Percentiles rank a stretch among this genome's conserved stretches.
These are phyloP conservation scores for Aleiodes sp. DNA, from an alignment of 1,140 invertebrate species.

Conservation along the genomic window DNA sequence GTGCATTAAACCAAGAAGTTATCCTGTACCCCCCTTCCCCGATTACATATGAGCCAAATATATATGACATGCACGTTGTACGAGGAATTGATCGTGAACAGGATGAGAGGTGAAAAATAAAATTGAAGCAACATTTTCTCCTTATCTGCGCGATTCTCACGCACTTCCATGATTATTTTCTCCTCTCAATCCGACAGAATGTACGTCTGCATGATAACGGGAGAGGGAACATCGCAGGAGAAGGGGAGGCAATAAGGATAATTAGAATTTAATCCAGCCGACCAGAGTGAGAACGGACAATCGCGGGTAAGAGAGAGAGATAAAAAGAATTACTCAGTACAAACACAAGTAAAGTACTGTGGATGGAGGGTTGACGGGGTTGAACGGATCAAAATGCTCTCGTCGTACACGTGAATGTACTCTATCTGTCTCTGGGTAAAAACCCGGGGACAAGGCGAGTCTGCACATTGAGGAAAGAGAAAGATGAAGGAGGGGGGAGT, in stretches of 20 bases:
- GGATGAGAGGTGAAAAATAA: neutral
- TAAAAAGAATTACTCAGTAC: slow-evolving; percentile 4
- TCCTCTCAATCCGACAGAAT: neutral
- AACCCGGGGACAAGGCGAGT: slow-evolving; percentile 58
- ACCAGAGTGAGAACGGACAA: neutral
- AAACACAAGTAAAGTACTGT: slow-evolving; percentile 38
- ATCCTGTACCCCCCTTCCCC: slow-evolving; percentile 11
- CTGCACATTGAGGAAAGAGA: neutral
- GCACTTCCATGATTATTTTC: too few species aligned
- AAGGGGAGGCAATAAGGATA: slow-evolving; percentile 61
- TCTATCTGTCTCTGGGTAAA: slow-evolving; percentile 51
- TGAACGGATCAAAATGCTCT: neutral
- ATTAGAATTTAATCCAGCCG: slow-evolving; percentile 56
- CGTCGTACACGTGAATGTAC: slow-evolving; percentile 29
- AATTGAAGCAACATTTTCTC: neutral
- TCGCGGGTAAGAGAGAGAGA: neutral
- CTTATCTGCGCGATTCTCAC: too few species aligned
- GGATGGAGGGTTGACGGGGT: too few species aligned
- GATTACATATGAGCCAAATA: slow-evolving; percentile 27
- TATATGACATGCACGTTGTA: neutral
- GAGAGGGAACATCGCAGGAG: neutral
- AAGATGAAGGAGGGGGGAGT: neutral
- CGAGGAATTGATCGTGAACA: neutral
- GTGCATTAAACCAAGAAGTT: slow-evolving; percentile 36
- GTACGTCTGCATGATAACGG: neutral